Evolutionary conservation across 2,113 vertebrate genomes (phyloP).

Genomic region (Bujurquina vittata): DNA sequence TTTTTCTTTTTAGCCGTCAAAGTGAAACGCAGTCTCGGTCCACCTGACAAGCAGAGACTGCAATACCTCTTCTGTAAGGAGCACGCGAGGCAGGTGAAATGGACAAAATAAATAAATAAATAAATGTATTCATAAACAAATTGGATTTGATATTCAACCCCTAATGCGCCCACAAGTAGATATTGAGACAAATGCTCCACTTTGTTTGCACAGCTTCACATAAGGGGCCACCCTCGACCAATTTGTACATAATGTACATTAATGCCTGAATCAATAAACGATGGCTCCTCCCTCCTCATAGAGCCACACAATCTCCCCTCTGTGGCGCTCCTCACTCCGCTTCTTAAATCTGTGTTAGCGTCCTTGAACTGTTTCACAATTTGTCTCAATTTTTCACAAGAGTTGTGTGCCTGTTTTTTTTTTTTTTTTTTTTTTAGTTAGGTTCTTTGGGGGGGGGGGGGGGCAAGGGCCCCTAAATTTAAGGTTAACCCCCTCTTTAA

Average conservation of each 20-base stretch:
- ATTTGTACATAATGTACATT: conserved; percentile 65
- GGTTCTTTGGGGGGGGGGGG: not conserved
- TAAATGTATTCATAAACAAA: conserved; percentile 34
- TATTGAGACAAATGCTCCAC: conserved; percentile 51
- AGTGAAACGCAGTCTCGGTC: conserved; percentile 33
- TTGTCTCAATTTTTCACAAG: conserved; percentile 6
- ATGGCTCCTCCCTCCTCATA: conserved; percentile 40
- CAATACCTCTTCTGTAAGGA: not conserved
- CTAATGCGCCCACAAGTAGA: conserved; percentile 28
- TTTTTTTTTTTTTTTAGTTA: not conserved
- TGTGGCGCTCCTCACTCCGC: conserved; percentile 21
- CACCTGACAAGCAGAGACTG: conserved; percentile 26
- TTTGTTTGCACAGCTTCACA: conserved; percentile 57
- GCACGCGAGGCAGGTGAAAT: not conserved
- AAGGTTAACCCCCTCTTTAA: conserved; percentile 15
- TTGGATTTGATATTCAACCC: conserved; percentile 32
- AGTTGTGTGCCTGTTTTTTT: conserved; percentile 2
- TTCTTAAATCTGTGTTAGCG: conserved; percentile 34
- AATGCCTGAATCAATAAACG: conserved; percentile 66
- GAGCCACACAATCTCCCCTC: conserved; percentile 22
- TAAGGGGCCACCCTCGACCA: conserved; percentile 40
- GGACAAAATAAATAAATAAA: not conserved
- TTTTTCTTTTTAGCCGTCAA: conserved; percentile 36
- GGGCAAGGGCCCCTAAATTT: conserved; percentile 14
- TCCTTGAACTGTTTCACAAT: conserved; percentile 12